A percentile compares a stretch with the other conserved stretches of the same genome.
phyloP scores from a whole-genome alignment of 92 coral and sea anemone species.

The Palythoa caribaeorum region DNA sequence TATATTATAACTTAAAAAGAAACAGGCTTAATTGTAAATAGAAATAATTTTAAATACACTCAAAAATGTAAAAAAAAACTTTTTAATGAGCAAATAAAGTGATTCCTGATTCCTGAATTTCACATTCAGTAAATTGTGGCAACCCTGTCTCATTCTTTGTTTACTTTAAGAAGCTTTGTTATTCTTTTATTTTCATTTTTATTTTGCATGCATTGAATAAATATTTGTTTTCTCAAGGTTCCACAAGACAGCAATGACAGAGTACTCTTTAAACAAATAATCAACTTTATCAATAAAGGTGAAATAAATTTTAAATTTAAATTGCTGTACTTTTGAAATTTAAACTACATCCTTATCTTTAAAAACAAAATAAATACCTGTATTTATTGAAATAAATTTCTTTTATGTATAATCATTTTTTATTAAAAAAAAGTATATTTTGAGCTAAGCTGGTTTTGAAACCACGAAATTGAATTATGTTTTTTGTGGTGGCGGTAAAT shows the following conservation, averaged over 20 bases:
- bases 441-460: too few relatives aligned
- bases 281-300: slow-evolving; percentile 77
- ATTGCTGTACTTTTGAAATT: neutral
- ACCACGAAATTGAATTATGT: too few relatives aligned
- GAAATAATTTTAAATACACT: too few relatives aligned
- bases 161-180: neutral
- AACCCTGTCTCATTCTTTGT: neutral
- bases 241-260: slow-evolving; percentile 40
- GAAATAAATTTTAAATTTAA: slow-evolving; percentile 33
- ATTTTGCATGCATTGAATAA: slow-evolving; percentile 28
- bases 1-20: neutral
- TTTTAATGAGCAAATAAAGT: too few relatives aligned
- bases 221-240: slow-evolving; percentile 40
- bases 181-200: neutral
- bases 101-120: too few relatives aligned
- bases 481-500: too few relatives aligned
- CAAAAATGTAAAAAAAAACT: too few relatives aligned
- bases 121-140: too few relatives aligned
- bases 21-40: too few relatives aligned
- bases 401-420: too few relatives aligned
- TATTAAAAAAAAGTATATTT: too few relatives aligned
- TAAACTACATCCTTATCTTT: neutral
- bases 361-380: neutral
- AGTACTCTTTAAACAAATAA: slow-evolving; percentile 69
- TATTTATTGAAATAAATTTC: too few relatives aligned